Percentiles rank a stretch among this genome's conserved stretches.
These are phyloP conservation scores for Sisor rabdophorus DNA, from an alignment of 2,113 vertebrate genomes.

Conservation along the genomic window DNA sequence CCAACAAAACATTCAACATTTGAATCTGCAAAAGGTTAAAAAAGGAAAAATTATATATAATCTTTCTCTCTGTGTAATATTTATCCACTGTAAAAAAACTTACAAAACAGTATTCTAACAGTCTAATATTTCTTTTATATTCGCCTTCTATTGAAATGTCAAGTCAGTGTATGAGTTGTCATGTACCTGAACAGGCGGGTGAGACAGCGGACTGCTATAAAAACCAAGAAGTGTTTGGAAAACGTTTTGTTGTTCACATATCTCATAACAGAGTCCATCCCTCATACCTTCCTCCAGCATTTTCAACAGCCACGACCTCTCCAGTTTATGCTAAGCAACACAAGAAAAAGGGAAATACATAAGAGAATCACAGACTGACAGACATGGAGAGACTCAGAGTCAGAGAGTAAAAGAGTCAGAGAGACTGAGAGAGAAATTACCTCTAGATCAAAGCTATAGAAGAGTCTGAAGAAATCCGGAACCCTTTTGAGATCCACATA, in stretches of 20 bases:
- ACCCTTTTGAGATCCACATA: conserved; percentile 83
- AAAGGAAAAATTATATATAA: too few relatives aligned
- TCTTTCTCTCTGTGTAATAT: too few relatives aligned
- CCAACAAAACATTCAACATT: conserved; percentile 79
- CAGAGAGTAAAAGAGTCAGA: too few relatives aligned
- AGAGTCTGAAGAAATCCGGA: conserved; percentile 89
- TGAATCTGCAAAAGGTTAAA: conserved; percentile 62
- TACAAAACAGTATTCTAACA: too few relatives aligned
- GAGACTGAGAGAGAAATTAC: conserved; percentile 56
- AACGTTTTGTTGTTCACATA: conserved; percentile 80
- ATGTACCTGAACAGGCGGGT: conserved; percentile 74
- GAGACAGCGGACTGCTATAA: conserved; percentile 80
- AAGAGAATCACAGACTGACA: too few relatives aligned
- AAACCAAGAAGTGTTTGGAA: conserved; percentile 82
- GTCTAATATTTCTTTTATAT: too few relatives aligned
- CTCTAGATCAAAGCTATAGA: conserved; percentile 88
- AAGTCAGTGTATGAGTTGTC: background rate
- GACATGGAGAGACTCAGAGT: too few relatives aligned
- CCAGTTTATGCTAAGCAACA: conserved; percentile 75
- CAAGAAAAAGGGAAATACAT: background rate
- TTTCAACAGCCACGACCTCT: conserved; percentile 81
- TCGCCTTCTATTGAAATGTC: too few relatives aligned
- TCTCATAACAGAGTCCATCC: conserved; percentile 77
- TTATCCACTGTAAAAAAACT: too few relatives aligned
- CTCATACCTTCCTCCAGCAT: conserved; percentile 80